Evolutionary conservation across 2,888 invertebrate species (phyloP), one percentile per base, ranked within the genome.

Genomic region (Frankliniella fusca): DNA sequence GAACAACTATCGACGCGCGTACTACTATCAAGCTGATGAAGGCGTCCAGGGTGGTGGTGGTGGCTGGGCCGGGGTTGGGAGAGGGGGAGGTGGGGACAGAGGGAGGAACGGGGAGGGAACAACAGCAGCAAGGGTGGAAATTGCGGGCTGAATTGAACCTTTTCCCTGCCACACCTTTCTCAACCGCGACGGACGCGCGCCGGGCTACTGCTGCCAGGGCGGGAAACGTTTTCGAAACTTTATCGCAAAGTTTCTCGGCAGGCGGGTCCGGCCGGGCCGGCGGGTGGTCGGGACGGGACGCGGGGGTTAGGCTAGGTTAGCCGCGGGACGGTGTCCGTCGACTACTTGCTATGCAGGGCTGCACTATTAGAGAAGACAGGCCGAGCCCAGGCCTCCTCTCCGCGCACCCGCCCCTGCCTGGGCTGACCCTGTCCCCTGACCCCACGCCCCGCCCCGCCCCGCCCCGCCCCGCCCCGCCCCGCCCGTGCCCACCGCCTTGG

Each of bases 341-440:
- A 18, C 61, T 61, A 61, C 61, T 61, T 61, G 61, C 61, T 18
- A 61, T 61, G 61, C 61, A 61, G 61, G 15, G 61, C 61, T 61
- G 61, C 61, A 61, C 61, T 61, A 61, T 61, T 61, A 61, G 61
- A 61, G 61, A 15, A n/a, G 61, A 61, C 61, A 61, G n/a, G 61
- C 61, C 18, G 61, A 18, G 61, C 18, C 61, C 61, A 18, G 61
- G 61, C 61, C n/a, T 18, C 61, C 54, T 18, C 54, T 54, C 54
- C 54, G n/a, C n/a, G n/a, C n/a, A n/a, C n/a, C n/a, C 5, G 38
- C 38, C 38, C 38, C 61, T 7, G 61, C 5, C 54, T 18, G 61
- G 2, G 54, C 54, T 54, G 15, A 9, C 61, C 18, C 18, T 7
- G 61, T 0, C 61, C 20, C 3, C 18, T 5, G 20, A 11, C n/a